Evolutionary conservation across 2,113 vertebrate species (phyloP).

Genomic region (Notarius quadriscutis): DNA sequence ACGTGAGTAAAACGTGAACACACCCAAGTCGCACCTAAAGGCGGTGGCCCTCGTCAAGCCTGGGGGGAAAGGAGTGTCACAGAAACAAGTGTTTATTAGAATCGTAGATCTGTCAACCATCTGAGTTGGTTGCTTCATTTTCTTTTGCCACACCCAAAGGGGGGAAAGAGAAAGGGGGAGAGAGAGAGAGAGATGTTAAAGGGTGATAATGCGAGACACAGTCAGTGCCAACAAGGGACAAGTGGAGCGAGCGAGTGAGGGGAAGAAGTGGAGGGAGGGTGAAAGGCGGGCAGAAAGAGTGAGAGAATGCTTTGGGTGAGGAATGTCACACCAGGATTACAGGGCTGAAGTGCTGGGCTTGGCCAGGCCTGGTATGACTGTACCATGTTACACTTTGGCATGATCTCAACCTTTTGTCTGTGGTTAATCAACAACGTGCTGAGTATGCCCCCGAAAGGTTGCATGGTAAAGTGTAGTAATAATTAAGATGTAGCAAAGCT

Average conservation of each 20-base stretch:
- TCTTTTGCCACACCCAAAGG: background rate
- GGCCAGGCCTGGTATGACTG: constrained; percentile 10
- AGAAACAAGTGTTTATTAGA: constrained; percentile 29
- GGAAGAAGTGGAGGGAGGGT: background rate
- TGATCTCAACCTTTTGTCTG: background rate
- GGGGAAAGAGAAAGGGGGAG: constrained; percentile 9
- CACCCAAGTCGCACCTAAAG: constrained; percentile 38
- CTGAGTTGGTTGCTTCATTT: constrained; percentile 13
- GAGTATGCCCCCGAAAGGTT: background rate
- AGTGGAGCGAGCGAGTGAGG: background rate
- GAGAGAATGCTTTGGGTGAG: constrained; percentile 34
- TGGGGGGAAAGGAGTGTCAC: constrained; percentile 15
- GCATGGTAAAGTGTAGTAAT: background rate
- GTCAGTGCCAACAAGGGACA: background rate
- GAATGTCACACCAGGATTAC: constrained; percentile 55
- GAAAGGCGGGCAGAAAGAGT: background rate
- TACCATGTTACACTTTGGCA: background rate
- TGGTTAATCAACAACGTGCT: background rate
- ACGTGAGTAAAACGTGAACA: background rate
- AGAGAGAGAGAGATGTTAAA: constrained; percentile 3
- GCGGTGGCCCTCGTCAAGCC: constrained; percentile 22
- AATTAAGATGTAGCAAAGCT: background rate
- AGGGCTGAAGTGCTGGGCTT: constrained; percentile 15
- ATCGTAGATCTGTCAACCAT: constrained; percentile 25
- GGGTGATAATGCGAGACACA: background rate